Evolutionary conservation across 2,888 invertebrate species (phyloP).

Genomic region (Machimus atricapillus): DNA sequence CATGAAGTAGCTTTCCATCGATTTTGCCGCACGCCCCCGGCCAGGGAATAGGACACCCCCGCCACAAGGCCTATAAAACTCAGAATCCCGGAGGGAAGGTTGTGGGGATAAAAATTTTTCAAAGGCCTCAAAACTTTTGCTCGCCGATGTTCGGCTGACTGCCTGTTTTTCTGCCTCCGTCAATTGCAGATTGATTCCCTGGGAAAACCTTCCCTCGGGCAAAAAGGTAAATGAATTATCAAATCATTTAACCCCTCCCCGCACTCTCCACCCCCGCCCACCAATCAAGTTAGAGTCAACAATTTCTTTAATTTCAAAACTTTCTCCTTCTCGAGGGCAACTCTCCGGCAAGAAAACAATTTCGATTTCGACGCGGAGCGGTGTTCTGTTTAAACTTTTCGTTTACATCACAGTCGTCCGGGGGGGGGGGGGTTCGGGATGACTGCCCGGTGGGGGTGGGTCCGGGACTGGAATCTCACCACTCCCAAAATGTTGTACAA

Average conservation of each 20-base stretch:
- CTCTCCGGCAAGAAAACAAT: neutral
- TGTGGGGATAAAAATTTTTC: neutral
- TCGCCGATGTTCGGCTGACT: neutral
- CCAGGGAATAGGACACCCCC: neutral
- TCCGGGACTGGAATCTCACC: no score
- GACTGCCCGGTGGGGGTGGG: neutral
- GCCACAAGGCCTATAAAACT: neutral
- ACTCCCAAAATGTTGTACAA: neutral
- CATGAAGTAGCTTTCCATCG: slow-evolving; percentile 10
- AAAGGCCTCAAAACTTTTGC: slow-evolving; percentile 1
- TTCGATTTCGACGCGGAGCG: neutral
- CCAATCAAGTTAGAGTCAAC: slow-evolving; percentile 16
- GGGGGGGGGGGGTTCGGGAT: neutral
- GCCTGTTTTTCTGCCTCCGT: neutral
- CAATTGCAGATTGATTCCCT: slow-evolving; percentile 13
- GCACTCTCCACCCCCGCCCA: neutral
- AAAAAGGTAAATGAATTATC: slow-evolving; percentile 28
- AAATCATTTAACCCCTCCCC: slow-evolving; percentile 8
- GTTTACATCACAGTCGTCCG: neutral
- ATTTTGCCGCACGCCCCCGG: neutral
- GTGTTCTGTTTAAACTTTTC: neutral
- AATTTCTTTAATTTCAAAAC: slow-evolving; percentile 21
- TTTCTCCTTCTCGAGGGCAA: neutral
- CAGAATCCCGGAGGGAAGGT: neutral
- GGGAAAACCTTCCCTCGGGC: neutral